Evolutionary conservation across 1,140 invertebrate species (phyloP).

Genomic region (Drosophila tristis): DNA sequence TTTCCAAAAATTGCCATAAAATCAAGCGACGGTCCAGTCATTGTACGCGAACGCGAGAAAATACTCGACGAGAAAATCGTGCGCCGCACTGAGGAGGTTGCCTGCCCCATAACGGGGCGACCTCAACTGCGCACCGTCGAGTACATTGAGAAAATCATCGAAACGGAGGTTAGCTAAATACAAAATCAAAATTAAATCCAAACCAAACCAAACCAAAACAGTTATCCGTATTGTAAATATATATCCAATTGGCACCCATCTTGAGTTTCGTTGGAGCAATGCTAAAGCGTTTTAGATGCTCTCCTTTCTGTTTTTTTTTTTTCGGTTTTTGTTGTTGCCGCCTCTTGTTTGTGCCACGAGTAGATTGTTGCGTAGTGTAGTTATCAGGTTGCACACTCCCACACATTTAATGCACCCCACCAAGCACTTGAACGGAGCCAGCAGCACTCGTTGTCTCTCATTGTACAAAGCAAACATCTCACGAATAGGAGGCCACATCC

Average conservation of each 20-base stretch:
- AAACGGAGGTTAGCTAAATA: conserved; percentile 92
- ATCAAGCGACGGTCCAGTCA: conserved; percentile 91
- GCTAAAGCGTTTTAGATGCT: conserved; percentile 32
- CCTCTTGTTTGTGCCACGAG: conserved; percentile 36
- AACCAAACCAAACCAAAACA: conserved; percentile 12
- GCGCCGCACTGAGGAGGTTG: conserved; percentile 93
- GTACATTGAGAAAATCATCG: conserved; percentile 97
- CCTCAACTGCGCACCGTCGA: conserved; percentile 94
- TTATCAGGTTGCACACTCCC: conserved; percentile 39
- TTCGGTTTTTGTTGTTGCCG: conserved; percentile 46
- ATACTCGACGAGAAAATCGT: conserved; percentile 94
- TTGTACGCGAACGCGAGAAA: conserved; percentile 94
- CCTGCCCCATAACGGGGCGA: conserved; percentile 93
- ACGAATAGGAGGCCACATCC: conserved; percentile 13
- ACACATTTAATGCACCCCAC: conserved; percentile 51
- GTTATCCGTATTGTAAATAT: conserved; percentile 31
- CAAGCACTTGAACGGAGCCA: conserved; percentile 19
- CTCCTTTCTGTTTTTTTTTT: background rate
- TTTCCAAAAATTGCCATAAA: conserved; percentile 94
- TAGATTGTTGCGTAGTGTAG: conserved; percentile 18
- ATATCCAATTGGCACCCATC: conserved; percentile 60
- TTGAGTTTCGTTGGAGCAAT: conserved; percentile 54
- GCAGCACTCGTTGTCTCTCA: conserved; percentile 24
- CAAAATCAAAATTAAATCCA: conserved; percentile 30
- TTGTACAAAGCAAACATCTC: conserved; percentile 43